Conservation (phyloP, 1,140 invertebrate genomes). For the Zaprionus lachaisei region DNA sequence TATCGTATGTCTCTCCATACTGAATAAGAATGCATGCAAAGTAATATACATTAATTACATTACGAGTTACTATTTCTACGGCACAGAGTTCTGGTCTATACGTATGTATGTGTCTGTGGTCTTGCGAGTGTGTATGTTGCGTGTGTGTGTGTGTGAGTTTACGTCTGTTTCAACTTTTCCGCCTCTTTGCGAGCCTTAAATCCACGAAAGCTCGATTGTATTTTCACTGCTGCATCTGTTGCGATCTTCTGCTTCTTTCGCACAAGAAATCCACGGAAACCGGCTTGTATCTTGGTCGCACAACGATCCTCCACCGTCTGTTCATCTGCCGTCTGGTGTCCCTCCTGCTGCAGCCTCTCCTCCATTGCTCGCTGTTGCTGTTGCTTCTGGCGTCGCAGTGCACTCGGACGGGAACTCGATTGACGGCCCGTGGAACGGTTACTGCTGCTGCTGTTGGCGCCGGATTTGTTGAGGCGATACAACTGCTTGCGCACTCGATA, state of each 20-base stretch:
- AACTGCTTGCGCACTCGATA: conserved; percentile 89
- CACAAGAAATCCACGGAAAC: conserved; percentile 89
- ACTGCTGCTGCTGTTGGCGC: conserved; percentile 11
- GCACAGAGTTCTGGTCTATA: conserved; percentile 4
- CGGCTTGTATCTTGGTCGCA: conserved; percentile 91
- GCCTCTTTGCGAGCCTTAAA: conserved; percentile 86
- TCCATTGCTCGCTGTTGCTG: conserved; percentile 1
- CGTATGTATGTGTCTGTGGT: not conserved
- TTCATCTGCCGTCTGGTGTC: conserved; percentile 1
- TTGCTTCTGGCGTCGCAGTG: conserved; percentile 1
- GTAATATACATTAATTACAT: conserved; percentile 31
- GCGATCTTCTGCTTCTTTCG: conserved; percentile 87
- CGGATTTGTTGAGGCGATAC: conserved; percentile 78
- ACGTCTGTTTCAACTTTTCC: conserved; percentile 71
- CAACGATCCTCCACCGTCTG: conserved; percentile 86
- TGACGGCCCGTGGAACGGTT: not conserved
- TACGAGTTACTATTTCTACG: conserved; percentile 11
- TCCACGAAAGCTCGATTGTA: conserved; percentile 87
- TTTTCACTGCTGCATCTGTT: conserved; percentile 86
- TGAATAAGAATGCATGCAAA: conserved; percentile 35
- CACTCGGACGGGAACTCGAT: not conserved
- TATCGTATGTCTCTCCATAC: conserved; percentile 21
- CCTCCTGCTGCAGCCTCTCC: not conserved
- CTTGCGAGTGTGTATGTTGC: not conserved
- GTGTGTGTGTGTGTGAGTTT: conserved; percentile 23